phyloP scores from a whole-genome alignment of 2,113 vertebrate species.

The Butorides virescens region DNA sequence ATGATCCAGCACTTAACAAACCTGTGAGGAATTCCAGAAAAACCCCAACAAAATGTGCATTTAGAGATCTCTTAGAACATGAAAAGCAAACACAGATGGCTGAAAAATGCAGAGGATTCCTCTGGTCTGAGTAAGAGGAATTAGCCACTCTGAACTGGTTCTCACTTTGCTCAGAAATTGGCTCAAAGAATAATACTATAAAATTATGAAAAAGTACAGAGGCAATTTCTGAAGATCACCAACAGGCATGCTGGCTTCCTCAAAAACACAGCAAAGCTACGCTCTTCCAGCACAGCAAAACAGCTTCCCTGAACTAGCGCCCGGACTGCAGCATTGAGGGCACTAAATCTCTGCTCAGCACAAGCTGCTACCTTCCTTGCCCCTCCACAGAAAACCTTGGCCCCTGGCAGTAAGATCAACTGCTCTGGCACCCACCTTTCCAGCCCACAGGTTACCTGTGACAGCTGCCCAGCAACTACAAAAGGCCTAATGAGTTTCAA shows the following conservation, averaged over 20 bases:
- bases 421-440: background rate
- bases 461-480: background rate
- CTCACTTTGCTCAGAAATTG: constrained; percentile 1
- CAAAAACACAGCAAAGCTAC: background rate
- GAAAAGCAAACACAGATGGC: constrained; percentile 28
- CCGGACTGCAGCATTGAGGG: background rate
- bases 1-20: background rate
- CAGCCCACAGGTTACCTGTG: background rate
- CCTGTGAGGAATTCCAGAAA: background rate
- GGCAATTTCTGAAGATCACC: background rate
- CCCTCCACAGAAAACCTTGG: background rate
- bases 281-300: background rate
- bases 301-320: background rate
- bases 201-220: background rate
- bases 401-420: background rate
- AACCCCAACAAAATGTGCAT: background rate
- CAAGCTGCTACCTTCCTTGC: background rate
- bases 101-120: constrained; percentile 24
- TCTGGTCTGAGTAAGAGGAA: constrained; percentile 11
- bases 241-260: background rate
- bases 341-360: background rate
- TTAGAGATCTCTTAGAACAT: background rate
- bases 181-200: background rate
- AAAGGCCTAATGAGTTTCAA: background rate
- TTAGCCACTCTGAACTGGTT: constrained; percentile 3